Evolutionary conservation across 2,113 vertebrate species (phyloP), one percentile per base, ranked within the genome.

Genomic region (Gasterosteus nipponicus): DNA sequence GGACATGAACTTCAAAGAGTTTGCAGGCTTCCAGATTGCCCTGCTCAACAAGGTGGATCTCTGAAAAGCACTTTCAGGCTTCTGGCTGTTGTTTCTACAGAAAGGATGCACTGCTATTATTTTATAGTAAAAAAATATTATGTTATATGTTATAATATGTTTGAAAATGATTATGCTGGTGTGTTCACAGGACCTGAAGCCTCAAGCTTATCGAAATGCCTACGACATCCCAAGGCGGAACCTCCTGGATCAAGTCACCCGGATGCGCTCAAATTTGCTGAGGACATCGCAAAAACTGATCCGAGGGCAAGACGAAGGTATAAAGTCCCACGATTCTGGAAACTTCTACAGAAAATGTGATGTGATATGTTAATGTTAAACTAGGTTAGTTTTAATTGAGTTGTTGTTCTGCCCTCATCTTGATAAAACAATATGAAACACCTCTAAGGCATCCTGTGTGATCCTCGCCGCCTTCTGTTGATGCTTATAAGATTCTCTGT

Each of bases 191-290:
- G 96, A 97, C 81, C 88, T 99, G 77, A 99, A 97, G 92, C 96
- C 97, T 86, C 98, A 99, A 91, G 95, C 95, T 66, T 99, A 97
- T 93, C 94, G 97, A 87, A 99, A 99, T 77, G 96, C 98, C 5
- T 99, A 97, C 81, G 98, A 99, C 89, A 99, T 99, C 93, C 96
- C 97, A 22, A 95, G 98, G 86, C 93, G 95, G 72, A 97, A 96
- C 91, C 95, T 99, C 83, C 88, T 99, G 92, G 98, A 99, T 94
- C 98, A 99, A 44, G 95, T 99, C 89, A 98, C 96, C 31, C 92
- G 98, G 81, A 99, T 99, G 98, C 96, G 97, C 86, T 95, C 94
- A 86, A 99, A 99, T 94, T 93, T 99, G 88, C 89, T 99, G 83
- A 96, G 95, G 89, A 96, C 92, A 11, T 95, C 95, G 47, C 95